A percentile compares a stretch with the other conserved stretches of the same genome.
Conservation (phyloP, 1,140 invertebrate genomes). For the Telenomus remus region DNA sequence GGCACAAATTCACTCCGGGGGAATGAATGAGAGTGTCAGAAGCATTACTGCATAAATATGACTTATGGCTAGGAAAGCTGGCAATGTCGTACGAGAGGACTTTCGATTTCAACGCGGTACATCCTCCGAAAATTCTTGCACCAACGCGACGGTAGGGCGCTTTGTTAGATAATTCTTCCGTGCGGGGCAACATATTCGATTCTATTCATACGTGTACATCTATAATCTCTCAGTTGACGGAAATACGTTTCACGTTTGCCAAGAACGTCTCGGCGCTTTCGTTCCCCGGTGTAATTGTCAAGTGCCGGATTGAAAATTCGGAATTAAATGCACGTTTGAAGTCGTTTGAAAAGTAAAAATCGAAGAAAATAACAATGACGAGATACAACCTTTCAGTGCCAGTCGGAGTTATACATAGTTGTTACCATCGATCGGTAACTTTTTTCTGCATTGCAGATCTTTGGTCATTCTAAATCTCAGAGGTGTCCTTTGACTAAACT, state of each 20-base stretch:
- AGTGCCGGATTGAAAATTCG: background rate
- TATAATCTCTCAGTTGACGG: conserved; percentile 35
- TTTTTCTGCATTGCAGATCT: no score
- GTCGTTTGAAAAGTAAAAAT: no score
- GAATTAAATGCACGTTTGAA: conserved; percentile 6
- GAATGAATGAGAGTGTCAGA: conserved; percentile 66
- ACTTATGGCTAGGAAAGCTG: conserved; percentile 63
- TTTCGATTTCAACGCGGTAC: conserved; percentile 53
- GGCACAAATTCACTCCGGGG: conserved; percentile 45
- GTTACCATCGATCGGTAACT: no score
- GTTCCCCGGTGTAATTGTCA: conserved; percentile 12
- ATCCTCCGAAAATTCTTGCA: conserved; percentile 56
- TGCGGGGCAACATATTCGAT: conserved; percentile 51
- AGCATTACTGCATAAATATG: conserved; percentile 66
- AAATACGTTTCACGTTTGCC: conserved; percentile 37
- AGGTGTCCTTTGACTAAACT: no score
- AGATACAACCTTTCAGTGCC: no score
- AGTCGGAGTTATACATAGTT: no score
- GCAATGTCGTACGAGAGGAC: conserved; percentile 56
- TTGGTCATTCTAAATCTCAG: no score
- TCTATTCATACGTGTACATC: conserved; percentile 51
- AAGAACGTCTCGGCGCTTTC: conserved; percentile 9
- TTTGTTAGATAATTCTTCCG: conserved; percentile 56
- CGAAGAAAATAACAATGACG: no score
- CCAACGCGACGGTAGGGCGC: conserved; percentile 24